phyloP scores from a whole-genome alignment of 2,888 invertebrate species.

The Tridacna crocea region DNA sequence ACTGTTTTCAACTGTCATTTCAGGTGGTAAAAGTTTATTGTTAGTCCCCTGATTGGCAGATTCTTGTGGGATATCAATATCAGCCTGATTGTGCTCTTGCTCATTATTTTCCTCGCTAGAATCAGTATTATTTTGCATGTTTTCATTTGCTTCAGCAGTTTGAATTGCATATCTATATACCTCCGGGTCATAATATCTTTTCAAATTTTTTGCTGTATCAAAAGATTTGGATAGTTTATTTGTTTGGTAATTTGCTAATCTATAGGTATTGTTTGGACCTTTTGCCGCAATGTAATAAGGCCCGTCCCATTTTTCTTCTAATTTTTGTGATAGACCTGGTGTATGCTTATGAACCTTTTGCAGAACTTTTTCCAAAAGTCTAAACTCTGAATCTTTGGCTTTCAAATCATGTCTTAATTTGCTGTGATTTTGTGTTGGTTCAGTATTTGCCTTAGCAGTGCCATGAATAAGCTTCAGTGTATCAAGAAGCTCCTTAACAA shows the following conservation, averaged over 20 bases:
- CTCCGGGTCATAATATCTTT: too few species aligned
- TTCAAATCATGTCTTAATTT: slow-evolving; percentile 39
- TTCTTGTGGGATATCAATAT: too few species aligned
- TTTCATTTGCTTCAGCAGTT: slow-evolving; percentile 3
- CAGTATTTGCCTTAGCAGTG: too few species aligned
- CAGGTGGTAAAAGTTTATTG: too few species aligned
- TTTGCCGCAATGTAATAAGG: slow-evolving; percentile 29
- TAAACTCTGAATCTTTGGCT: slow-evolving; percentile 34
- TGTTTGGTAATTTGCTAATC: slow-evolving; percentile 26
- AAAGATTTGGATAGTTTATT: slow-evolving; percentile 20
- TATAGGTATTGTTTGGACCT: slow-evolving; percentile 31
- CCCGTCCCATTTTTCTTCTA: slow-evolving; percentile 40
- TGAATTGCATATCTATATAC: slow-evolving; percentile 14
- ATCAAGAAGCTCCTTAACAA: too few species aligned
- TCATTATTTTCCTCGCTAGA: neutral
- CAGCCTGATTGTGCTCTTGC: too few species aligned
- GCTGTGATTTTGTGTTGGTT: slow-evolving; percentile 34
- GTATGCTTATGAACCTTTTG: slow-evolving; percentile 31
- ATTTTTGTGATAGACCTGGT: slow-evolving; percentile 25
- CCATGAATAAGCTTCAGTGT: too few species aligned
- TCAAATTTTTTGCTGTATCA: too few species aligned
- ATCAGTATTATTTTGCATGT: neutral
- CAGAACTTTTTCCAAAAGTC: slow-evolving; percentile 22
- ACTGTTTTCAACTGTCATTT: too few species aligned
- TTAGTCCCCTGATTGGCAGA: too few species aligned